These are phyloP conservation scores for Metellina segmentata DNA, from an alignment of 2,888 invertebrate species.

Conservation along the genomic window DNA sequence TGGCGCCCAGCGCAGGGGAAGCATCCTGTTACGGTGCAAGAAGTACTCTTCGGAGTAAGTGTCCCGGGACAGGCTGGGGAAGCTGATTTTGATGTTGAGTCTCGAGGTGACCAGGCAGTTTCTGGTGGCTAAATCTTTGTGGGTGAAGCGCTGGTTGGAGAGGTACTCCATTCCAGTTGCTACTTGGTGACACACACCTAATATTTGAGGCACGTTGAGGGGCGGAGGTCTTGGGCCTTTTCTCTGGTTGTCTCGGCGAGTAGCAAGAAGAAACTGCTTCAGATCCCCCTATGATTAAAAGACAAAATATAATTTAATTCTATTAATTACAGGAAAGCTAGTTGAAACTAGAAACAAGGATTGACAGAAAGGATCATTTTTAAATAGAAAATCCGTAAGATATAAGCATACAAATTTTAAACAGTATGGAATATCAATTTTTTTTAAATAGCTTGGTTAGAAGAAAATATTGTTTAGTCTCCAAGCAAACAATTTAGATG, in stretches of 20 bases:
- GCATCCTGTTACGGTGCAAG: constrained; percentile 89
- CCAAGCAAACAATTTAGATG: no score
- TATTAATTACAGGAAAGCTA: not conserved
- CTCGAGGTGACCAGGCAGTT: constrained; percentile 92
- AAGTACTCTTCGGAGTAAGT: constrained; percentile 95
- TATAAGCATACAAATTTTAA: no score
- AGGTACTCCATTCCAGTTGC: constrained; percentile 91
- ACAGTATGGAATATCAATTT: no score
- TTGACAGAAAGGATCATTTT: no score
- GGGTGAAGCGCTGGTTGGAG: constrained; percentile 88
- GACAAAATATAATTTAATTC: not conserved
- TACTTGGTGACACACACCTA: constrained; percentile 85
- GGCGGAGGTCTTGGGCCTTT: constrained; percentile 84
- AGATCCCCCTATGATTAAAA: constrained; percentile 88
- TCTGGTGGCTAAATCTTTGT: constrained; percentile 94
- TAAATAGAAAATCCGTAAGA: no score
- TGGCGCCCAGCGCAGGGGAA: constrained; percentile 95
- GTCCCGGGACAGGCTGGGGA: constrained; percentile 88
- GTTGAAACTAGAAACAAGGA: no score
- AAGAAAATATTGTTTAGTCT: no score
- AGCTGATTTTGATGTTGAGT: constrained; percentile 90
- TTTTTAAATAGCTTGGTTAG: no score
- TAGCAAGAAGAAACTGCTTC: constrained; percentile 85
- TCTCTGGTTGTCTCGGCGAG: constrained; percentile 83
- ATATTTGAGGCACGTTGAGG: constrained; percentile 83